phyloP scores from a whole-genome alignment of 2,888 invertebrate species.

The Plutella xylostella region DNA sequence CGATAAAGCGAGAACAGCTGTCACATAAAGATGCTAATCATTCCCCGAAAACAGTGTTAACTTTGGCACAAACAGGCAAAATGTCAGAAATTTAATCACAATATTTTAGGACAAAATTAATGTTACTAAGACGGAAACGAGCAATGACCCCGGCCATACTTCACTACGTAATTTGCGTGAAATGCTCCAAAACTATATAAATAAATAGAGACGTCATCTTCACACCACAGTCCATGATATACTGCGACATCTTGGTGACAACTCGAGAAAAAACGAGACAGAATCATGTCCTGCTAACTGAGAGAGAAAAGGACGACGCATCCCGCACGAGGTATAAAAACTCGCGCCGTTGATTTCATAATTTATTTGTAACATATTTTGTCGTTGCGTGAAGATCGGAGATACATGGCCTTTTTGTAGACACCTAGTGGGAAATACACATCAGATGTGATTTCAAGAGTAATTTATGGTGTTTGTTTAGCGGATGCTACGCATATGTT shows the following conservation, averaged over 20 bases:
- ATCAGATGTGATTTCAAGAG: slow-evolving; percentile 64
- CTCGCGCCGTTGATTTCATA: slow-evolving; percentile 63
- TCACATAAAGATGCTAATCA: not conserved
- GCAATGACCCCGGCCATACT: slow-evolving; percentile 7
- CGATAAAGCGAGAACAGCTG: too few relatives aligned
- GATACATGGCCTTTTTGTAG: slow-evolving; percentile 66
- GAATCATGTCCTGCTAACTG: slow-evolving; percentile 23
- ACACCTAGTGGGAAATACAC: slow-evolving; percentile 54
- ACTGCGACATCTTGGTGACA: slow-evolving; percentile 48
- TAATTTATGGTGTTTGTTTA: slow-evolving; percentile 64
- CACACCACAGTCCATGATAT: slow-evolving; percentile 54
- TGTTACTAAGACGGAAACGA: slow-evolving; percentile 1
- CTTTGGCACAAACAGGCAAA: not conserved
- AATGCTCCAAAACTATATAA: slow-evolving; percentile 23
- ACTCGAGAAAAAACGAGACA: slow-evolving; percentile 32
- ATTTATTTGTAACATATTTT: slow-evolving; percentile 70
- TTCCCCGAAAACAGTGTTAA: not conserved
- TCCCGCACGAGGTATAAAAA: slow-evolving; percentile 54
- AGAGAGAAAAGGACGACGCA: slow-evolving; percentile 25
- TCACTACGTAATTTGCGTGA: slow-evolving; percentile 8
- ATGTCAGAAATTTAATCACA: slow-evolving; percentile 2
- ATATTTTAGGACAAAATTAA: not conserved
- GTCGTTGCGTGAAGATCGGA: slow-evolving; percentile 68
- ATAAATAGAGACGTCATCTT: slow-evolving; percentile 56
- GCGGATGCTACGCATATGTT: slow-evolving; percentile 44